Evolutionary conservation across 2,888 invertebrate species (phyloP), one percentile per base, ranked within the genome.

Genomic region (Drosophila monieri): DNA sequence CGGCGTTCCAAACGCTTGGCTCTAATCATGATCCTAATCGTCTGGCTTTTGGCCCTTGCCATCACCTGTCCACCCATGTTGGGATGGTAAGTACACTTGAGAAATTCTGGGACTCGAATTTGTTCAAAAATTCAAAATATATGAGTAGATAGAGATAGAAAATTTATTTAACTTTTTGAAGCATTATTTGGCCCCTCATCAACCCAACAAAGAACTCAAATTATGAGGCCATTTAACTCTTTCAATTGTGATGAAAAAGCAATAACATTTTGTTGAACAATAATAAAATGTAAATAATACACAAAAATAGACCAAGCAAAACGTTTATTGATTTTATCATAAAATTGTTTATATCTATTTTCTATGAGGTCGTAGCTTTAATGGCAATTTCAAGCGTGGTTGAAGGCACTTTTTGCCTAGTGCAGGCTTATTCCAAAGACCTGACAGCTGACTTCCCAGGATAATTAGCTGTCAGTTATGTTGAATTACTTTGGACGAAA

Each of bases 1-100:
- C 93, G 98, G 84, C 94, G 98, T 60, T 96, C 96, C 2, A 96
- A 96, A 92, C 94, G 96, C 68, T 92, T 97, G 65, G 97, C 97
- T 0, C 93, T 96, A 54, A 93, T 96, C 12, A 97, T 98, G 95
- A 97, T 98, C 73, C 93, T 96, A 49, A 94, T 95, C 47, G 98
- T 98, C 0, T 99, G 98, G 99, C 93, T 96, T 6, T 93, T 96
- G 23, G 97, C 98, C 3, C 95, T 97, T 46, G 93, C 97, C 35
- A 98, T 99, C 69, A 98, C 98, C 14, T 97, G 98, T 80, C 98
- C 98, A 0, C 98, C 98, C 3, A 95, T 99, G 92, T 94, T 98
- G 77, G 97, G 97, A 85, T 97, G 97, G 97, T 96, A 91, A 93
- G 94, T 92, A 76, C 48, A 59, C 35, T 48, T 3, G 1, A 39